Evolutionary conservation across 2,797 vertebrate species (phyloP).

Genomic region (Cyprinodon diabolis): DNA sequence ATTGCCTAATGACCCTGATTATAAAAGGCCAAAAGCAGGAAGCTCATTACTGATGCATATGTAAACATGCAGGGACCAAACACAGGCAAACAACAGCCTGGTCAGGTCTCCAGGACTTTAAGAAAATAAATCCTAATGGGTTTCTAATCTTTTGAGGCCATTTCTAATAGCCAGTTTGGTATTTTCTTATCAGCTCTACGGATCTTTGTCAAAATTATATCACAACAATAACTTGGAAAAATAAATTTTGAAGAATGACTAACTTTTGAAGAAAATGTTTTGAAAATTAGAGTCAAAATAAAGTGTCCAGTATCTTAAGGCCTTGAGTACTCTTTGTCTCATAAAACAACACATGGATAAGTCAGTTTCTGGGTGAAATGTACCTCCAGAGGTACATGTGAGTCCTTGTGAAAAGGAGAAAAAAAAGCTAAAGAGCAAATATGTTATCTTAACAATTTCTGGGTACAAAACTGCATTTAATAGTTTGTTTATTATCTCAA

Average conservation of each 20-base stretch:
- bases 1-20: background rate
- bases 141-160: slow-evolving; percentile 26
- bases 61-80: slow-evolving; percentile 1
- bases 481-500: too few species aligned
- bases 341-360: slow-evolving; percentile 6
- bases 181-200: slow-evolving; percentile 1
- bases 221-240: background rate
- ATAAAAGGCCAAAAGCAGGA: slow-evolving; percentile 2
- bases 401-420: background rate
- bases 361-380: background rate
- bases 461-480: background rate
- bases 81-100: slow-evolving; percentile 22
- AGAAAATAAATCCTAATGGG: slow-evolving; percentile 42
- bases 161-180: slow-evolving; percentile 16
- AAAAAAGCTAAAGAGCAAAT: background rate
- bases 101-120: slow-evolving; percentile 50
- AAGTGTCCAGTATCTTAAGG: slow-evolving; percentile 24
- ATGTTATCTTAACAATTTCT: background rate
- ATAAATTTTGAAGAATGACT: background rate
- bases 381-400: background rate
- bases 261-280: background rate
- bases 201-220: background rate
- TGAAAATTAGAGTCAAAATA: slow-evolving; percentile 26
- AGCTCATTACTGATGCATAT: background rate
- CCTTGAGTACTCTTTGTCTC: slow-evolving; percentile 27